Percentiles rank a stretch among this genome's conserved stretches.
Conservation (phyloP, 92 coral and sea anemone species). For the Blastomussa wellsi region DNA sequence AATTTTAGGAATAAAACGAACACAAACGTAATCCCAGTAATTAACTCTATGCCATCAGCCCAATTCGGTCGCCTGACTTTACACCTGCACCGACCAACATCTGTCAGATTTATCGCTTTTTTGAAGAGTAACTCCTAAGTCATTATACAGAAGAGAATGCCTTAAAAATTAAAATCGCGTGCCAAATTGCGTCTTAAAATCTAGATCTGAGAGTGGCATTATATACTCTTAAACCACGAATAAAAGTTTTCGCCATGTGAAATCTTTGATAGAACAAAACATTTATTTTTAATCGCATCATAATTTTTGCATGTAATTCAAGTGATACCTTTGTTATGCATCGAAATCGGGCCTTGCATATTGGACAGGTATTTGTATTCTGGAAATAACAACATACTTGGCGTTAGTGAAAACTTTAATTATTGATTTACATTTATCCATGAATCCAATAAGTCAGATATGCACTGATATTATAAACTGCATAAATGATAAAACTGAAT, state of each 20-base stretch:
- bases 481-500: conserved; percentile 2
- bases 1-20: conserved; percentile 10
- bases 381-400: conserved; percentile 42
- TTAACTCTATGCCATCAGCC: conserved; percentile 10
- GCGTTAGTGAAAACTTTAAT: conserved; percentile 19
- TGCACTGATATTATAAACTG: conserved; percentile 14
- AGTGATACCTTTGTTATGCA: conserved; percentile 91
- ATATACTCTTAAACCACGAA: neutral
- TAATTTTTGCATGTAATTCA: conserved; percentile 25
- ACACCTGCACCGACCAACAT: conserved; percentile 38
- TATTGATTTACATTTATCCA: conserved; percentile 35
- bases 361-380: conserved; percentile 98
- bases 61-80: conserved; percentile 4
- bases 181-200: neutral
- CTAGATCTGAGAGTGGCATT: neutral
- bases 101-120: conserved; percentile 22
- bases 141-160: neutral
- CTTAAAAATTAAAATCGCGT: conserved; percentile 17
- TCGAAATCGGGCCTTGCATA: conserved; percentile 95
- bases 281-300: conserved; percentile 40
- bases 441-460: conserved; percentile 29
- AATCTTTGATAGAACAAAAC: conserved; percentile 11
- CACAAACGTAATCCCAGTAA: conserved; percentile 10
- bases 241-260: neutral
- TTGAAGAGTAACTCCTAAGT: neutral